phyloP scores from a whole-genome alignment of 37 sponge, comb jelly and placozoan species.

The Haliclona indistincta region DNA sequence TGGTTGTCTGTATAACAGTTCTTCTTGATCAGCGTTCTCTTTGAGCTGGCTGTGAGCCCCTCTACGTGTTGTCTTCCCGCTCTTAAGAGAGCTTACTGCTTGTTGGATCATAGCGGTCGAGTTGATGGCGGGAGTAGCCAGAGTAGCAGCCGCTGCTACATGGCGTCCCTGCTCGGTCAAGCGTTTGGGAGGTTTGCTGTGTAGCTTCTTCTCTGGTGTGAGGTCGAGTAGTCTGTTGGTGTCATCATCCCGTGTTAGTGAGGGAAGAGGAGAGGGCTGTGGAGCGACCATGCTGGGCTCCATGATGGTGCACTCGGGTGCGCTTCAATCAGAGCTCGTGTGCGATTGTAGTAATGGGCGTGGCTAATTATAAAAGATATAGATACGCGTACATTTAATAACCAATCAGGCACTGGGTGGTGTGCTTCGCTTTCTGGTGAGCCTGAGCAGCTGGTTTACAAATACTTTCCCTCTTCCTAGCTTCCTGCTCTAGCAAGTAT shows the following conservation, averaged over 20 bases:
- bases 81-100: conserved; percentile 1
- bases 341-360: too few species aligned
- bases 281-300: conserved; percentile 31
- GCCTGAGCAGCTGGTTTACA: too few species aligned
- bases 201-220: conserved; percentile 30
- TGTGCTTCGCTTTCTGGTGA: not conserved
- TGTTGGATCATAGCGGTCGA: conserved; percentile 27
- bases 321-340: conserved; percentile 28
- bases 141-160: not conserved
- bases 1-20: not conserved
- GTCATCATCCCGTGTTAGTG: not conserved
- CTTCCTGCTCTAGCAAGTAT: too few species aligned
- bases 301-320: conserved; percentile 1
- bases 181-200: not conserved
- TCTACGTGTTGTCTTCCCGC: not conserved
- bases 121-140: conserved; percentile 26
- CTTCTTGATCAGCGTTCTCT: not conserved
- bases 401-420: too few species aligned
- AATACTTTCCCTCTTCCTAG: too few species aligned
- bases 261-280: conserved; percentile 21
- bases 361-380: too few species aligned
- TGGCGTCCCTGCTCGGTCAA: not conserved
- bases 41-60: not conserved
- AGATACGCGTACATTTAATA: too few species aligned
- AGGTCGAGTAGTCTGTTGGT: conserved; percentile 21